These are phyloP conservation scores for Enteromius mattozi DNA, from an alignment of 2,797 vertebrate genomes.

Conservation along the genomic window DNA sequence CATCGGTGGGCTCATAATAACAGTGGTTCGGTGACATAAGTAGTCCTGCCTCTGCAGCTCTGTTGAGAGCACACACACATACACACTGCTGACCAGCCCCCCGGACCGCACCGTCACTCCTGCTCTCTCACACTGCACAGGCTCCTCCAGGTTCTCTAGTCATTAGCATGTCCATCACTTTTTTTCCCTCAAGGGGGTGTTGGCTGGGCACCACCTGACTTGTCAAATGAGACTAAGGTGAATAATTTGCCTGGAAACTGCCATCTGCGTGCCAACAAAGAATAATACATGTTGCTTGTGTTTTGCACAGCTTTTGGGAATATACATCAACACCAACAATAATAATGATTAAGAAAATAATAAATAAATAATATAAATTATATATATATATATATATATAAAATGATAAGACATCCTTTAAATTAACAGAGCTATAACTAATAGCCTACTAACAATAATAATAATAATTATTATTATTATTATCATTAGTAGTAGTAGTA, in stretches of 20 bases:
- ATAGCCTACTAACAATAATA: neutral
- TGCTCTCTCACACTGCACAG: slow-evolving; percentile 3
- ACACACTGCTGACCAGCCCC: slow-evolving; percentile 28
- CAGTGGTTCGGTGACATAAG: slow-evolving; percentile 67
- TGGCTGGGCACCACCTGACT: slow-evolving; percentile 33
- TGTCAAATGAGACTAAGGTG: slow-evolving; percentile 12
- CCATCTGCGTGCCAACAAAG: neutral
- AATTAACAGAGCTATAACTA: neutral
- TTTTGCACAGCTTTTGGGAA: neutral
- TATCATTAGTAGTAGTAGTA: neutral
- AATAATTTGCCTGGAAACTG: slow-evolving; percentile 7
- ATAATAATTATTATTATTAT: neutral
- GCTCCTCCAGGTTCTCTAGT: slow-evolving; percentile 43
- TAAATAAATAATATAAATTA: neutral
- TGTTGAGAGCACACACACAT: slow-evolving; percentile 26
- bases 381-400: too few relatives aligned
- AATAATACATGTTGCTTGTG: slow-evolving; percentile 13
- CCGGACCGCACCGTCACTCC: neutral
- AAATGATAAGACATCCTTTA: neutral
- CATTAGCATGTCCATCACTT: slow-evolving; percentile 24
- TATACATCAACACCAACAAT: neutral
- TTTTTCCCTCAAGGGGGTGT: slow-evolving; percentile 5
- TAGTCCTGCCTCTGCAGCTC: slow-evolving; percentile 65
- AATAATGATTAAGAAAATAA: neutral
- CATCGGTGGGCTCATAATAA: slow-evolving; percentile 68